Evolutionary conservation across 2,797 vertebrate species (phyloP), one percentile per base, ranked within the genome.

Genomic region (Leuciscus waleckii): DNA sequence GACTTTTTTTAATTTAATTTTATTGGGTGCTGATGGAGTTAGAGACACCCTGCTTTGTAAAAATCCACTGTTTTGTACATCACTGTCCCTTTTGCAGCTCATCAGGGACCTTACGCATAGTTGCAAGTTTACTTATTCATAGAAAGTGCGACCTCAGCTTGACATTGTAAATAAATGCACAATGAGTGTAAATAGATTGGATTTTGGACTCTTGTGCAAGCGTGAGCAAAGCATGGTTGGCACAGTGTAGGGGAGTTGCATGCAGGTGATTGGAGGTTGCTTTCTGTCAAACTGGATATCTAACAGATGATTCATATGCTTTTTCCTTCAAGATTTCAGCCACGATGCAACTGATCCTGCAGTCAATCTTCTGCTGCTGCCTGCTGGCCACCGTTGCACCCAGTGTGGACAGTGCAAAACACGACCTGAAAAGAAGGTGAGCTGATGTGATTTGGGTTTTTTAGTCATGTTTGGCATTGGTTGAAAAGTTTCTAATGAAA

Each of bases 351-450:
- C 85, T 96, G 89, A 88, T 95, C 88, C 92, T 96, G 89, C 93
- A 94, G 81, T 91, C 95, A 81, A 92, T 98, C 75, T 89, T 99
- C 91, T 98, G 90, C 89, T 93, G 97, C 91, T 95, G 96, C 87
- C 96, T 97, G 54, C 90, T 97, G 91, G 92, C 92, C 35, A 93
- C 93, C 91, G 93, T 95, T 88, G 94, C 97, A 89, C 92, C 97
- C 80, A 95, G 96, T 82, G 94, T 95, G 76, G 95, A 97, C 84
- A 86, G 94, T n/a, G 93, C 92, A 58, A 92, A 90, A 82, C 91
- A 96, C 90, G 95, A 98, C 91, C 90, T 96, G 90, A 96, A 94
- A 95, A 97, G 95, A 94, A 98, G 96, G 98, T 99, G 92, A 97
- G 97, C 88, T 81, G 51, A n/a, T 23, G 69, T 35, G 77, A 67